These are phyloP conservation scores for Protosalanx chinensis DNA, from an alignment of 2,797 vertebrate genomes.

Conservation along the genomic window DNA sequence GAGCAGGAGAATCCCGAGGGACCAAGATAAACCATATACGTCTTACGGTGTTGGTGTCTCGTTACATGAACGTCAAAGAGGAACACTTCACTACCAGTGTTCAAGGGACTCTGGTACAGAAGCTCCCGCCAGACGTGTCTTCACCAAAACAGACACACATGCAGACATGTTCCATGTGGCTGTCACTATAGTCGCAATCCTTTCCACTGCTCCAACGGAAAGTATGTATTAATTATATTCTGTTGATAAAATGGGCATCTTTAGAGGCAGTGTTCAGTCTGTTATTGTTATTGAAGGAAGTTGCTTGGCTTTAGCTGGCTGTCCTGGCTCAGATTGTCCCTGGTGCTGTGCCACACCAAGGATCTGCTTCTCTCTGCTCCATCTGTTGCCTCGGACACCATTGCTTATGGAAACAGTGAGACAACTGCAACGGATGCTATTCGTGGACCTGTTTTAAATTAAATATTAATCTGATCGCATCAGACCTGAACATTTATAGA, in stretches of 20 bases:
- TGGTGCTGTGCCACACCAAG: slow-evolving; percentile 57
- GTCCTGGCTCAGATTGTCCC: slow-evolving; percentile 44
- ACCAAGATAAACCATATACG: slow-evolving; percentile 32
- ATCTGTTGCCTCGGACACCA: slow-evolving; percentile 54
- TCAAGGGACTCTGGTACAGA: neutral
- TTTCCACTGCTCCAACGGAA: slow-evolving; percentile 20
- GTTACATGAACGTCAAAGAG: slow-evolving; percentile 26
- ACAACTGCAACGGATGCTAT: slow-evolving; percentile 49
- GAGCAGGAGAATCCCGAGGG: slow-evolving; percentile 31
- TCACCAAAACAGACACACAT: neutral
- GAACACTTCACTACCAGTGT: neutral
- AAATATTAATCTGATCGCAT: slow-evolving; percentile 50
- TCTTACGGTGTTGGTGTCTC: slow-evolving; percentile 7
- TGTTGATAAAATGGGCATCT: slow-evolving; percentile 44
- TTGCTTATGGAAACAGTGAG: slow-evolving; percentile 67
- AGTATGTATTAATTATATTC: slow-evolving; percentile 41
- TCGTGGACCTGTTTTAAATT: slow-evolving; percentile 34
- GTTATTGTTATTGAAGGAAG: slow-evolving; percentile 23
- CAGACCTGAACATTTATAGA: slow-evolving; percentile 32
- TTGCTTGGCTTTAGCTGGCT: slow-evolving; percentile 50
- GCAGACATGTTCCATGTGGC: slow-evolving; percentile 3
- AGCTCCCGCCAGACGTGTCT: slow-evolving; percentile 3
- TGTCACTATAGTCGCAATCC: slow-evolving; percentile 31
- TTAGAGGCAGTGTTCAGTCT: slow-evolving; percentile 15
- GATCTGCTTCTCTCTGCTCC: slow-evolving; percentile 40